Base-by-base conservation (phyloP, 2,888 invertebrate genomes). In the Escarpia spicata region DNA sequence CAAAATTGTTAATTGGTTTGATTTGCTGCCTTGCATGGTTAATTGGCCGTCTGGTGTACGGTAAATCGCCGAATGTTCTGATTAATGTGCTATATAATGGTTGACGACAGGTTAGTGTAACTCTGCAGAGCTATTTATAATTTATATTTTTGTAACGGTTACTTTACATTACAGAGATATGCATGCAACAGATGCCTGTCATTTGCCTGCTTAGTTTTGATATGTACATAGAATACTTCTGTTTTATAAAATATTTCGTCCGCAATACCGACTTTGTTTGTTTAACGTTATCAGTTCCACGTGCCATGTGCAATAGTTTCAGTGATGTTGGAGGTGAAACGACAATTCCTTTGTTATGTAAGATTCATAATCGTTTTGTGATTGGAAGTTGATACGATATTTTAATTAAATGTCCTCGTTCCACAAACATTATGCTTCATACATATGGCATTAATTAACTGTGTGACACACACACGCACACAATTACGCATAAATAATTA, bases 71-170 rank as follows among this genome's bases (percentile, higher is more conserved):
- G n/a, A 75, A n/a, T 26, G 75, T 75, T 75, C 19, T n/a, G n/a
- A 26, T 75, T 75, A n/a, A 75, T 75, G 75, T 75, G 75, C 75
- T 75, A 75, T 75, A 26, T 75, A 75, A 75, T 26, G 75, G 26
- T 75, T n/a, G 75, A 75, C 26, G 75, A 6, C 75, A 26, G 3
- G 75, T 26, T 75, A n/a, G 26, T 75, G 19, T 6, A 75, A 19
- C 6, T 75, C 75, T 75, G 75, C 75, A 75, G 75, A 75, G 75
- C 75, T 75, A 75, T 75, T 75, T 75, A 75, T 75, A 75, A 75
- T 75, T 75, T 75, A 75, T 75, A 75, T 75, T 75, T 75, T 75
- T 75, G 75, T 75, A 75, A 75, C 75, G n/a, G 75, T n/a, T 75
- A 75, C 75, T 75, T 75, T 75, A 75, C 75, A 75, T 75, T 75